Conservation (phyloP, 1,140 invertebrate genomes). For the Drosophila albomicans region DNA sequence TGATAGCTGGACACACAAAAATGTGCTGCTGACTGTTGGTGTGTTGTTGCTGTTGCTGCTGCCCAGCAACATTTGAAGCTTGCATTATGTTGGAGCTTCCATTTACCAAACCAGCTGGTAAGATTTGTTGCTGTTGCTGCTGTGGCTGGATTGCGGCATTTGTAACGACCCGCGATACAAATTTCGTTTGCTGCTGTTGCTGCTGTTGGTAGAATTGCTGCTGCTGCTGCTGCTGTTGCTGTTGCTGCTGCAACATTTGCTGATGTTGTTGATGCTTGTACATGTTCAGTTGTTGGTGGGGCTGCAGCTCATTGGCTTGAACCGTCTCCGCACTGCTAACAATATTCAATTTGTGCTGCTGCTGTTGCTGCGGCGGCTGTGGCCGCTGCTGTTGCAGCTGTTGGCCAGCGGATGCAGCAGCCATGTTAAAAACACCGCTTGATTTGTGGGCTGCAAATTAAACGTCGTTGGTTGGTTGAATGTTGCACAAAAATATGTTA, state of each 20-base stretch:
- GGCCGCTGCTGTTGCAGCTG: conserved; percentile 71
- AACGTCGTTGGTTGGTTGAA: neutral
- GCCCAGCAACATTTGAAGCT: conserved; percentile 33
- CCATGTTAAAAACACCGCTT: conserved; percentile 73
- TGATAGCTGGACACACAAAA: conserved; percentile 66
- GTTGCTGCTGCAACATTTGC: conserved; percentile 64
- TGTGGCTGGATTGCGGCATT: conserved; percentile 68
- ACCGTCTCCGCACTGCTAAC: conserved; percentile 64
- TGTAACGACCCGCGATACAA: conserved; percentile 80
- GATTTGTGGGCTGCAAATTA: conserved; percentile 61
- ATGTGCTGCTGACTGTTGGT: conserved; percentile 54
- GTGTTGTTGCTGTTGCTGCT: conserved; percentile 63
- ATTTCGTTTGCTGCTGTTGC: conserved; percentile 72
- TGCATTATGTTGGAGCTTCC: conserved; percentile 66
- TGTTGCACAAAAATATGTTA: neutral
- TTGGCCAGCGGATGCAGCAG: conserved; percentile 81
- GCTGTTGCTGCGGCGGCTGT: conserved; percentile 71
- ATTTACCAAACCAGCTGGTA: conserved; percentile 79
- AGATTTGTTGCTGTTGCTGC: conserved; percentile 61
- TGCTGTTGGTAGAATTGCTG: conserved; percentile 69
- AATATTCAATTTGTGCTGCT: conserved; percentile 76
- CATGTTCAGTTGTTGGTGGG: conserved; percentile 58
- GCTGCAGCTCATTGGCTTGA: conserved; percentile 58
- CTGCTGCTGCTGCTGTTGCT: conserved; percentile 68
- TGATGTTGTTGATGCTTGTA: conserved; percentile 63